Evolutionary conservation across 2,113 vertebrate genomes (phyloP).

Genomic region (Anoura caudifer): DNA sequence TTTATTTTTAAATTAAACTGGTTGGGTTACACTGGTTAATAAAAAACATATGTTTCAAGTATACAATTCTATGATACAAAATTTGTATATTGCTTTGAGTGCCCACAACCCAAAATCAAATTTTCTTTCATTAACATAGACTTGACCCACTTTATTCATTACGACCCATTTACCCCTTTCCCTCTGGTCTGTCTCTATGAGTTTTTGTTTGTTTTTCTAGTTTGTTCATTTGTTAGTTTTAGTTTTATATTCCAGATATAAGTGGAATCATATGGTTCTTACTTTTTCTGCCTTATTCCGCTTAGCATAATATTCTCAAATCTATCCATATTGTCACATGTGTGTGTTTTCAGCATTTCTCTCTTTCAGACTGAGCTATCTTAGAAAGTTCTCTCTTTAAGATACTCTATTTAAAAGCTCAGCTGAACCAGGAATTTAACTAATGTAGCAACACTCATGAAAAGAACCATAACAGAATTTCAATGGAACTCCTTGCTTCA

Average conservation of each 20-base stretch:
- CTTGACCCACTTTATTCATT: background rate
- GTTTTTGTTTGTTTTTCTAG: background rate
- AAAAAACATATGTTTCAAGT: background rate
- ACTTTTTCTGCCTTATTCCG: background rate
- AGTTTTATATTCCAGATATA: background rate
- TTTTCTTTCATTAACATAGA: background rate
- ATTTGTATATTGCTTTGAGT: background rate
- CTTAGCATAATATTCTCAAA: background rate
- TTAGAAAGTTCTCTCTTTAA: background rate
- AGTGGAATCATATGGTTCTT: background rate
- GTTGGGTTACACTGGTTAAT: background rate
- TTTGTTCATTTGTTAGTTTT: background rate
- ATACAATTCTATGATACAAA: background rate
- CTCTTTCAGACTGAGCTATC: background rate
- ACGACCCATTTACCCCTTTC: background rate
- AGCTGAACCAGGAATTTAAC: background rate
- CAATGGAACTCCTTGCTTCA: background rate
- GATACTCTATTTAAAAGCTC: background rate
- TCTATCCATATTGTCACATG: background rate
- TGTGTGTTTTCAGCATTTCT: background rate
- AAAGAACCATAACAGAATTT: background rate
- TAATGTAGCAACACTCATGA: background rate
- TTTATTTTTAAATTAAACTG: background rate
- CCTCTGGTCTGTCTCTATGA: background rate
- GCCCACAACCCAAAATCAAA: background rate